A percentile compares a stretch with the other conserved stretches of the same genome.
These are phyloP conservation scores for Ochropleura plecta DNA, from an alignment of 2,888 invertebrate genomes.

Conservation along the genomic window DNA sequence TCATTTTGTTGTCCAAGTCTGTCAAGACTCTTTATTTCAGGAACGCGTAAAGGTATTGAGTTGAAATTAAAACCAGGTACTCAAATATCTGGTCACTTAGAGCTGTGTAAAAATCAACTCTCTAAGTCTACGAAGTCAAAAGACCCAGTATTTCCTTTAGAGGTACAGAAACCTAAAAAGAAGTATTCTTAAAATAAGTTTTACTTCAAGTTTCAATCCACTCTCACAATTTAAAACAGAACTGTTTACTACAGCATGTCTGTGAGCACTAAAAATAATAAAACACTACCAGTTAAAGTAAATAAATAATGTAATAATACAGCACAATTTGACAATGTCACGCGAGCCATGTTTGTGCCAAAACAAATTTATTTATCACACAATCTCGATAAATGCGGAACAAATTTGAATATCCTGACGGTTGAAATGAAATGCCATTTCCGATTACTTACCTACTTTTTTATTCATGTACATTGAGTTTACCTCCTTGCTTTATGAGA, in stretches of 20 bases:
- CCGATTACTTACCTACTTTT: slow-evolving; percentile 24
- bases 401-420: slow-evolving; percentile 48
- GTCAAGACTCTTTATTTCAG: no score
- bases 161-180: no score
- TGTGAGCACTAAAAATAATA: slow-evolving; percentile 9
- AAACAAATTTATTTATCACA: slow-evolving; percentile 46
- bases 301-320: slow-evolving; percentile 33
- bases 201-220: background rate
- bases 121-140: no score
- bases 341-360: slow-evolving; percentile 32
- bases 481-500: background rate
- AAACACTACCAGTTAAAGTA: background rate
- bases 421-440: slow-evolving; percentile 42
- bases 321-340: slow-evolving; percentile 42
- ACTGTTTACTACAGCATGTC: background rate
- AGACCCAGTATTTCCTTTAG: no score
- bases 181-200: background rate
- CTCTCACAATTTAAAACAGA: background rate
- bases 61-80: no score
- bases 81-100: no score
- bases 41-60: no score
- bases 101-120: no score
- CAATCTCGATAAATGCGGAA: slow-evolving; percentile 51
- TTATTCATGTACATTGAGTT: slow-evolving; percentile 16
- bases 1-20: no score